Percentiles rank a stretch among this genome's conserved stretches.
These are phyloP conservation scores for Nyctibius bracteatus DNA, from an alignment of 2,113 vertebrate species.

Conservation along the genomic window DNA sequence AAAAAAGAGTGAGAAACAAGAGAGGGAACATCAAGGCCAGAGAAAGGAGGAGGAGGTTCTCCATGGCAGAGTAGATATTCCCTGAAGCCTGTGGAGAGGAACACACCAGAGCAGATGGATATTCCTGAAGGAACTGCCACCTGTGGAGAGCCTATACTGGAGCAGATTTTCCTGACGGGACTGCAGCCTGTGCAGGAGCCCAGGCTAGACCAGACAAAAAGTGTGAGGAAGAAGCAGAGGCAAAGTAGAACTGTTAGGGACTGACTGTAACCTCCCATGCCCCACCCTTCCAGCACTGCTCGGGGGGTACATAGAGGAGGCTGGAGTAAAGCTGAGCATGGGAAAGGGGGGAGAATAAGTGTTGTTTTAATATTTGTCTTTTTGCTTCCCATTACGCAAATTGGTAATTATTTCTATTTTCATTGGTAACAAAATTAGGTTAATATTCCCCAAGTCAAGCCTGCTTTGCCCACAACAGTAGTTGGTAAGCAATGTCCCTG, in stretches of 20 bases:
- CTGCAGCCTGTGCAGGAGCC: neutral
- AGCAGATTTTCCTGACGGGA: constrained; percentile 2
- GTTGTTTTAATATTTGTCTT: neutral
- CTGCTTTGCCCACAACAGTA: neutral
- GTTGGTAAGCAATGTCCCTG: neutral
- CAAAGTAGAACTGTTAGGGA: neutral
- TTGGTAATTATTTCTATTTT: neutral
- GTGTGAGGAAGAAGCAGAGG: neutral
- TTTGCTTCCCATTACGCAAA: neutral
- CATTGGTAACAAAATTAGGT: neutral
- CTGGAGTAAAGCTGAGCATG: fast-evolving
- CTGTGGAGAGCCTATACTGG: neutral
- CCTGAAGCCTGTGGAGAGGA: neutral
- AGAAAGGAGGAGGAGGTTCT: neutral
- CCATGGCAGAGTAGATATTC: neutral
- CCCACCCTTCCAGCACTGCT: neutral
- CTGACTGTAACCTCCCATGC: neutral
- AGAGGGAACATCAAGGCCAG: neutral
- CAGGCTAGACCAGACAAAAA: neutral
- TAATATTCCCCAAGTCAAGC: neutral
- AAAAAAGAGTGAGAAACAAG: neutral
- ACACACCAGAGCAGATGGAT: constrained; percentile 8
- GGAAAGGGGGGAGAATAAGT: neutral
- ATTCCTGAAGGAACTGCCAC: neutral
- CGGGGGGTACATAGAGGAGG: fast-evolving